Percentiles rank a stretch among this genome's conserved stretches.
These are phyloP conservation scores for Parus major DNA, from an alignment of 2,113 vertebrate genomes.

Conservation along the genomic window DNA sequence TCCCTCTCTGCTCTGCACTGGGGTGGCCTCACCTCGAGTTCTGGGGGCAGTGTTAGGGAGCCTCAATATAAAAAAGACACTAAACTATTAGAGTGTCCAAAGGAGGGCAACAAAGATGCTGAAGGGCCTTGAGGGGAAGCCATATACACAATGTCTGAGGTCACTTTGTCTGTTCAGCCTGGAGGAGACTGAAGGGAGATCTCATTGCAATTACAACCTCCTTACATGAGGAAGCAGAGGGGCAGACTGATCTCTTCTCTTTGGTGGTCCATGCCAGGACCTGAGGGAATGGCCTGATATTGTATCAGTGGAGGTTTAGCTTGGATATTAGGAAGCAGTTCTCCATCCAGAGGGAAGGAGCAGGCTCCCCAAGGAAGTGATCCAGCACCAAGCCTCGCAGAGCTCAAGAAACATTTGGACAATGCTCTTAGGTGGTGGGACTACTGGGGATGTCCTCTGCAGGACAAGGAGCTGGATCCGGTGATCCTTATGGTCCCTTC, in stretches of 20 bases:
- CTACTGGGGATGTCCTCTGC: not conserved
- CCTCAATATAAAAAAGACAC: not conserved
- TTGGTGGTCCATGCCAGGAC: not conserved
- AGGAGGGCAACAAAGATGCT: not conserved
- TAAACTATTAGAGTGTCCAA: not conserved
- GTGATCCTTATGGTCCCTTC: not conserved
- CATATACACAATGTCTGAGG: not conserved
- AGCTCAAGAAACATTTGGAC: not conserved
- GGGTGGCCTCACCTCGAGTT: fast-evolving
- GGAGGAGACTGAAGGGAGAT: not conserved
- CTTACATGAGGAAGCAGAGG: not conserved
- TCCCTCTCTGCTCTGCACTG: fast-evolving
- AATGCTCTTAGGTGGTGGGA: not conserved
- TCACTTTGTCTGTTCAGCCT: not conserved
- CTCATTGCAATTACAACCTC: not conserved
- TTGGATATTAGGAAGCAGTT: not conserved
- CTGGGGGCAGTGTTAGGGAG: not conserved
- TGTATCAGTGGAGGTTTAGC: not conserved
- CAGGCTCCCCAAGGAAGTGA: not conserved
- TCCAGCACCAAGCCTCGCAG: not conserved
- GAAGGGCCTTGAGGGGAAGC: not conserved
- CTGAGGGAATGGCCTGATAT: not conserved
- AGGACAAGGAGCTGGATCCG: not conserved
- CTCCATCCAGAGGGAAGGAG: not conserved
- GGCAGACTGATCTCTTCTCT: not conserved